A percentile compares a stretch with the other conserved stretches of the same genome.
Evolutionary conservation across 2,888 invertebrate genomes (phyloP).

Genomic region (Synergus umbraculus): DNA sequence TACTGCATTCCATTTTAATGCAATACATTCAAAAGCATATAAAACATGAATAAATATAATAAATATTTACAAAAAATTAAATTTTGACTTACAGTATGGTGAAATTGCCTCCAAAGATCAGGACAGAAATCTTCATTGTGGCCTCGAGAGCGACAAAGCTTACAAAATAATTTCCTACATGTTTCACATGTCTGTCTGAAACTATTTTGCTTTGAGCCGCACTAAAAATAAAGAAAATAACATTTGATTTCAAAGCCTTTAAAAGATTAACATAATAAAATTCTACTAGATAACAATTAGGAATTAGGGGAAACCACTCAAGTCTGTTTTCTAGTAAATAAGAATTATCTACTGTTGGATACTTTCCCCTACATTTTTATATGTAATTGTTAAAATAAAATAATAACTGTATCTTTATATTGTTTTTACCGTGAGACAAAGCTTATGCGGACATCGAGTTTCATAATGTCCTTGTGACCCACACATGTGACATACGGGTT

Average conservation of each 20-base stretch:
- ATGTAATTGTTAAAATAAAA: neutral
- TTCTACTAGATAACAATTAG: neutral
- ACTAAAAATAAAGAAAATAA: slow-evolving; percentile 78
- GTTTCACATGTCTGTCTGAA: slow-evolving; percentile 79
- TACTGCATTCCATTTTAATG: neutral
- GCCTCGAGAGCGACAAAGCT: slow-evolving; percentile 82
- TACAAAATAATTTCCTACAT: slow-evolving; percentile 79
- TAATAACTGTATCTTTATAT: neutral
- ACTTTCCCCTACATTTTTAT: neutral
- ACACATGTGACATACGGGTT: slow-evolving; percentile 82
- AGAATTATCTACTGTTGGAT: no score
- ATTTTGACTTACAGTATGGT: slow-evolving; percentile 81
- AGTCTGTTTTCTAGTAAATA: no score
- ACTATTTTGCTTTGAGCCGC: slow-evolving; percentile 78
- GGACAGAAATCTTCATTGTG: slow-evolving; percentile 83
- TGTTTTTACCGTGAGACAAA: slow-evolving; percentile 83
- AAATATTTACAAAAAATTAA: neutral
- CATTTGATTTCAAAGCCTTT: slow-evolving; percentile 26
- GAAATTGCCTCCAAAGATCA: slow-evolving; percentile 87
- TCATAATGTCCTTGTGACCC: slow-evolving; percentile 83
- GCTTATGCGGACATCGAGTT: slow-evolving; percentile 83
- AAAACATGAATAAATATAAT: neutral
- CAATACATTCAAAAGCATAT: no score
- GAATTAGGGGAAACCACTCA: no score
- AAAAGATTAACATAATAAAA: neutral